Evolutionary conservation across 1,140 invertebrate species (phyloP), one percentile per base, ranked within the genome.

Genomic region (Pogonomyrmex californicus): DNA sequence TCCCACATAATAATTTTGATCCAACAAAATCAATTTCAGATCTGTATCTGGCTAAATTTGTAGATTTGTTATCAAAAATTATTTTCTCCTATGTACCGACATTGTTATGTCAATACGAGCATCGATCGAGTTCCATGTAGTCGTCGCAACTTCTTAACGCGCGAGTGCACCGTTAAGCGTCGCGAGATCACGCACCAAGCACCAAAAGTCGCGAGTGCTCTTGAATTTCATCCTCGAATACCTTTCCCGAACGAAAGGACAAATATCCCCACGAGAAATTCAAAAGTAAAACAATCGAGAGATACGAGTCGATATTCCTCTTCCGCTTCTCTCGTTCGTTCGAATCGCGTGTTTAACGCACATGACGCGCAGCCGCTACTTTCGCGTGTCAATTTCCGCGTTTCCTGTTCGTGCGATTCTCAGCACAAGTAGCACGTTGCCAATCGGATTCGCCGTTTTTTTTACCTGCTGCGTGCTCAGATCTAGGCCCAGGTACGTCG

Each of bases 401-500:
- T 23, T 23, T 23, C 23, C 23, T 23, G 23, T 23, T 23, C 23
- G 23, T 23, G 23, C 23, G 23, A 23, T 23, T 23, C 23, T 23
- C 23, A 23, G 23, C 23, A 23, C 23, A 23, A 23, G 23, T 23
- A 23, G 23, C 23, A 23, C 23, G 23, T 23, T 23, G 23, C 23
- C 23, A 23, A 23, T 23, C n/a, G 12, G 6, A 56, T 9, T 41
- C 73, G 58, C 10, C 5, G 3, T 47, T 17, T 1, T 17, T 17
- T 86, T 95, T 96, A 98, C 97, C 96, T 97, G 97, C 94, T 98
- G 97, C 33, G 97, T 98, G 93, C 97, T 98, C 91, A 98, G 96
- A 95, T 98, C 97, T 78, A 98, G 96, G 77, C 97, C 97, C 86
- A 98, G 95, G 95, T 97, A 97, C 90, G 96, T 94, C 36, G 91